Base-by-base conservation (phyloP, 2,888 invertebrate genomes). In the Steinernema scapterisci region DNA sequence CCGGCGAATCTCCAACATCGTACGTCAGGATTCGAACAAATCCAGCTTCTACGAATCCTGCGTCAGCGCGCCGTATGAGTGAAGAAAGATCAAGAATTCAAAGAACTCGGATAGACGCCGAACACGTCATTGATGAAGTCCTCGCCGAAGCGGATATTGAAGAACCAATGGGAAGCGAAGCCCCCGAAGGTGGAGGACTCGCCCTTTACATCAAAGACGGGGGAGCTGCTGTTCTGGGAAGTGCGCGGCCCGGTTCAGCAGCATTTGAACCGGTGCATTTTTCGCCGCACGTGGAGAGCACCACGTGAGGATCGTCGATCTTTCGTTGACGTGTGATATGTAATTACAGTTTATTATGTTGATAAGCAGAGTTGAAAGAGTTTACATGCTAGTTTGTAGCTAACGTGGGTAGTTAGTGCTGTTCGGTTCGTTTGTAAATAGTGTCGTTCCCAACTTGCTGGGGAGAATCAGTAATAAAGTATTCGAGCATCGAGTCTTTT, bases 81-180 rank as follows among this genome's bases (percentile, higher is more conserved):
- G 78, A 78, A 21, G 80, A 80, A 13, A 43, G 78, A 44, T 38
- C 81, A 31, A 70, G 81, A 48, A 79, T 81, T 19, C 81, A 81
- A 45, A 73, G 73, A 43, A 81, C 81, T n/a, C 72, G 86, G 19
- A 80, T 84, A 71, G 86, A 86, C 73, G 81, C 86, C 3, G 84
- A 84, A 72, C 79, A 79, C 44, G 79, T 86, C 16, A 83, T 86
- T 43, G 84, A 83, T 44, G 79, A 84, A 72, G 78, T 83, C 56
- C 74, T 82, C 23, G 77, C 79, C 13, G 80, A 79, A 51, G 71
- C 71, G 25, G 71, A 71, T 11, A 63, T 63, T 6, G 63, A 63
- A 38, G 63, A 63, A 27, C 63, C 63, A 3, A 38, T 38, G 38
- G 38, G 63, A 31, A 31, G 63, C 63, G 63, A 63, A 1, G 27